These are phyloP conservation scores for Hylaea fasciaria DNA, from an alignment of 2,888 invertebrate species.

Conservation along the genomic window DNA sequence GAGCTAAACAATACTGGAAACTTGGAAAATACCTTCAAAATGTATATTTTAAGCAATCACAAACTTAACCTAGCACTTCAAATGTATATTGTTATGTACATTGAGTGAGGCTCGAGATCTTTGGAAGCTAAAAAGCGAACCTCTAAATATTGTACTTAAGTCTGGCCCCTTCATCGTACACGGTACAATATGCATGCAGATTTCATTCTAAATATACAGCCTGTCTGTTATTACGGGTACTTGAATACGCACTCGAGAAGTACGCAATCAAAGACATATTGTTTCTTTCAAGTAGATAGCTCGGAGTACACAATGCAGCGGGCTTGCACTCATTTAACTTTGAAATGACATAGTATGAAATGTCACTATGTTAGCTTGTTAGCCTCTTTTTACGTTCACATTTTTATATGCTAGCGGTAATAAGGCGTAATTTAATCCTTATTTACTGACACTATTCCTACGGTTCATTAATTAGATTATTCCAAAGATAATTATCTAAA, in stretches of 20 bases:
- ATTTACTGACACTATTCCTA: slow-evolving; percentile 5
- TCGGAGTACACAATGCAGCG: slow-evolving; percentile 13
- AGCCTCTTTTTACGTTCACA: background rate
- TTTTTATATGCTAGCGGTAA: slow-evolving; percentile 6
- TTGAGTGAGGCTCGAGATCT: background rate
- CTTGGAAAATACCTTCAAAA: too few relatives aligned
- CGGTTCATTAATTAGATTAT: slow-evolving; percentile 34
- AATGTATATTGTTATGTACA: too few relatives aligned
- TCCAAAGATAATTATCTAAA: slow-evolving; percentile 13
- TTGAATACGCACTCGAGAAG: slow-evolving; percentile 11
- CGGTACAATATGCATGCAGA: background rate
- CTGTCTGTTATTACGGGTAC: slow-evolving; percentile 11
- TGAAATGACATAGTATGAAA: slow-evolving; percentile 16
- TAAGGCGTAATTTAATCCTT: slow-evolving; percentile 2
- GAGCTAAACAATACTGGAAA: too few relatives aligned
- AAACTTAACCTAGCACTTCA: too few relatives aligned
- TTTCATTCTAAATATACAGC: background rate
- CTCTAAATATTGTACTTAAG: background rate
- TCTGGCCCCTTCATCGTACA: background rate
- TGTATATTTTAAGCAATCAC: too few relatives aligned
- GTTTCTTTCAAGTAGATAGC: background rate
- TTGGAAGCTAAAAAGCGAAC: background rate
- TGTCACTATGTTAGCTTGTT: background rate
- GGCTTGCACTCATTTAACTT: slow-evolving; percentile 13
- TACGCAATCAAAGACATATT: slow-evolving; percentile 17